These are phyloP conservation scores for Corythoichthys intestinalis DNA, from an alignment of 2,113 vertebrate species.

Conservation along the genomic window DNA sequence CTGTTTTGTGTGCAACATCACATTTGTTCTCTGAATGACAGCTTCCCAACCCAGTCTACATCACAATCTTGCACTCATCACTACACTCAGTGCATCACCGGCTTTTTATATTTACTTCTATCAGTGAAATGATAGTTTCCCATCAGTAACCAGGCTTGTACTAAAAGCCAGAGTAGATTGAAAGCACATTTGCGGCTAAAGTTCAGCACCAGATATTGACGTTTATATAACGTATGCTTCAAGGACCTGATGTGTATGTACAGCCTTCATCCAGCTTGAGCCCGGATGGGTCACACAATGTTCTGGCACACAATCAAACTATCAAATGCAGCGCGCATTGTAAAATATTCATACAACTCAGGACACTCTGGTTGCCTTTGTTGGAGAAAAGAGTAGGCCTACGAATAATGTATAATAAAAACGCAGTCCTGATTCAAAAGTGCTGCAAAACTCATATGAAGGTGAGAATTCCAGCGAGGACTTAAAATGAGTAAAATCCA, in stretches of 20 bases:
- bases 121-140: slow-evolving; percentile 3
- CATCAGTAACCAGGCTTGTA: slow-evolving; percentile 10
- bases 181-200: slow-evolving; percentile 9
- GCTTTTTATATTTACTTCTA: not conserved
- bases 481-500: slow-evolving; percentile 37
- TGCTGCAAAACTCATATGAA: slow-evolving; percentile 17
- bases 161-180: slow-evolving; percentile 2
- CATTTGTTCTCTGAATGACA: not conserved
- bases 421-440: slow-evolving; percentile 6
- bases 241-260: slow-evolving; percentile 8
- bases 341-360: slow-evolving; percentile 11
- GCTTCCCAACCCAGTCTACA: not conserved
- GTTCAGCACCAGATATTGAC: slow-evolving; percentile 10
- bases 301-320: not conserved
- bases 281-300: not conserved
- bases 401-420: slow-evolving; percentile 17
- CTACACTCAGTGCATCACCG: not conserved
- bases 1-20: not conserved
- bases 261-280: slow-evolving; percentile 1
- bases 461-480: slow-evolving; percentile 30
- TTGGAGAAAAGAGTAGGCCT: slow-evolving; percentile 9
- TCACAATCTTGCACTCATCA: not conserved
- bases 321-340: not conserved
- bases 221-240: slow-evolving; percentile 14
- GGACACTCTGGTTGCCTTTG: slow-evolving; percentile 19